phyloP scores from a whole-genome alignment of 2,797 vertebrate genomes.

The Enteromius radiatus region DNA sequence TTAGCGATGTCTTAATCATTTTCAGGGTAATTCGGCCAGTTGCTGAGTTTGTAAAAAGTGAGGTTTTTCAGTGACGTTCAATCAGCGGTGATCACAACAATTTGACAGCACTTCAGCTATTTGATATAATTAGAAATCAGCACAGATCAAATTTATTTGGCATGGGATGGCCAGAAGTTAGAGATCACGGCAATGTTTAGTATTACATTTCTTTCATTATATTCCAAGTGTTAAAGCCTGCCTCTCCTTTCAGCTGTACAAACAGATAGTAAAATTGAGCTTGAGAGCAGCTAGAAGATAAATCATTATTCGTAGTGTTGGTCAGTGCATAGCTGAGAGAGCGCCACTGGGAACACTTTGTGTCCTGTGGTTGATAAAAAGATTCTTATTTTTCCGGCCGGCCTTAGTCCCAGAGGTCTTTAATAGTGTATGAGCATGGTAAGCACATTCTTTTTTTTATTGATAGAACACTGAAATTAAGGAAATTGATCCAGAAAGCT shows the following conservation, averaged over 20 bases:
- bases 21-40: conserved; percentile 47
- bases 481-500: conserved; percentile 27
- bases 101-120: conserved; percentile 52
- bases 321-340: conserved; percentile 54
- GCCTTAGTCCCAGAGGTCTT: conserved; percentile 30
- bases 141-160: conserved; percentile 60
- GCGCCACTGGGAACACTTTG: conserved; percentile 54
- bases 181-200: conserved; percentile 39
- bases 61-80: conserved; percentile 61
- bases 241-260: conserved; percentile 65
- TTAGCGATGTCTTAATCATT: conserved; percentile 51
- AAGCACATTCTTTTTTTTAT: conserved; percentile 37
- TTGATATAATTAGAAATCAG: conserved; percentile 55
- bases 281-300: conserved; percentile 53
- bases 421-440: conserved; percentile 18
- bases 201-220: conserved; percentile 64
- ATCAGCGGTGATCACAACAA: conserved; percentile 61
- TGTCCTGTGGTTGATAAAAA: conserved; percentile 54
- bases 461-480: neutral
- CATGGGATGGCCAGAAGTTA: conserved; percentile 47
- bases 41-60: conserved; percentile 64
- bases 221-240: conserved; percentile 55
- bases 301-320: conserved; percentile 59
- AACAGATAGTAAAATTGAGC: conserved; percentile 65
- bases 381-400: conserved; percentile 24